Evolutionary conservation across 2,888 invertebrate species (phyloP).

Genomic region (Hyalella azteca): DNA sequence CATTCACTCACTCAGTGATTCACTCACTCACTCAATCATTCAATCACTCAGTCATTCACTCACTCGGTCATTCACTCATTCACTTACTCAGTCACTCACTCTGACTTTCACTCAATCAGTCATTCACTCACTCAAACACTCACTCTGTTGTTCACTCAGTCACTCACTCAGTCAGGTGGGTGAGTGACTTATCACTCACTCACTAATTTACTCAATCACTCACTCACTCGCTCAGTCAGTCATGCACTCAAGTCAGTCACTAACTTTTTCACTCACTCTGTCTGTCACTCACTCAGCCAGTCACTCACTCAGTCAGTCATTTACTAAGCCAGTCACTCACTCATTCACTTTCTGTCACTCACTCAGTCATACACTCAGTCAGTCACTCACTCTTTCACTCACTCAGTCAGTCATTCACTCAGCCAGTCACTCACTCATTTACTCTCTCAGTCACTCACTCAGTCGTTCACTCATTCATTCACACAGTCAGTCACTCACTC

Average conservation of each 20-base stretch:
- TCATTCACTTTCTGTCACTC: background rate
- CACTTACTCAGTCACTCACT: too few relatives aligned
- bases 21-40: too few relatives aligned
- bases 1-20: too few relatives aligned
- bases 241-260: background rate
- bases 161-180: too few relatives aligned
- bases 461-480: conserved; percentile 8
- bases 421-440: background rate
- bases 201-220: conserved; percentile 40
- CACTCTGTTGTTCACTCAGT: too few relatives aligned
- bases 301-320: background rate
- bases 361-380: background rate
- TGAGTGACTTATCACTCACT: conserved; percentile 21
- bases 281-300: background rate
- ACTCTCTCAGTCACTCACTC: background rate
- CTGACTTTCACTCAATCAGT: too few relatives aligned
- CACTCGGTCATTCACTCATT: too few relatives aligned
- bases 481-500: background rate
- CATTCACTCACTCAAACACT: too few relatives aligned
- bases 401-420: background rate
- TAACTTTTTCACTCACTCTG: background rate
- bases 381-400: background rate
- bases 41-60: too few relatives aligned
- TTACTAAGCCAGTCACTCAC: background rate
- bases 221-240: conserved; percentile 29